Percentiles rank a stretch among this genome's conserved stretches.
phyloP scores from a whole-genome alignment of 2,888 invertebrate species.

The Oasisia sp. region DNA sequence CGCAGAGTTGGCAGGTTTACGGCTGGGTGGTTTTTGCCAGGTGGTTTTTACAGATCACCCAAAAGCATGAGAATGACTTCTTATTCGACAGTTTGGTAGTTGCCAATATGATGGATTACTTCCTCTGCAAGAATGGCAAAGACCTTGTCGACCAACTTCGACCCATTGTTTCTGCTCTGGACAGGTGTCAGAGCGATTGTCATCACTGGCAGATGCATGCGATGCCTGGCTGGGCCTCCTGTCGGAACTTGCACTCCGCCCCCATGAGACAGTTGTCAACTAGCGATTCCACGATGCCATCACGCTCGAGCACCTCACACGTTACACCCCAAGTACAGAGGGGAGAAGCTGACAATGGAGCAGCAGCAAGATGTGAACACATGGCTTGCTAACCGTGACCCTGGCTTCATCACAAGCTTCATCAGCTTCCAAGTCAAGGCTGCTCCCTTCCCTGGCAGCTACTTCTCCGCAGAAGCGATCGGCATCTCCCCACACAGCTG shows the following conservation, averaged over 20 bases:
- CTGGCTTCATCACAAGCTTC: background rate
- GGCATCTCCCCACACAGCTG: background rate
- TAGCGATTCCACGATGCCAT: background rate
- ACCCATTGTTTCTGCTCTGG: background rate
- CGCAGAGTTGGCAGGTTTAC: no score
- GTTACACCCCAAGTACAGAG: background rate
- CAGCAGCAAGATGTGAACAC: background rate
- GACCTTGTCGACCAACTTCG: background rate
- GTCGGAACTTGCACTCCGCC: background rate
- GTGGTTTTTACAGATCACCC: background rate
- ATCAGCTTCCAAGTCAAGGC: background rate
- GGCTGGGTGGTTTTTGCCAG: no score
- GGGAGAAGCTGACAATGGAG: background rate
- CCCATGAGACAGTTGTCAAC: background rate
- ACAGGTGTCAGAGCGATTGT: background rate
- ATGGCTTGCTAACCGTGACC: no score
- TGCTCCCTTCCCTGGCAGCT: background rate
- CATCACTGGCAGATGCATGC: background rate
- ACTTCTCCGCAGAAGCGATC: background rate
- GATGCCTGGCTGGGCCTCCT: background rate
- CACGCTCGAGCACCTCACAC: background rate
- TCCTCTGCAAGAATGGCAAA: background rate
- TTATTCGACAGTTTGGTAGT: no score
- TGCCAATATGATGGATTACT: background rate
- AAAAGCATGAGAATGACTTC: background rate